phyloP scores from a whole-genome alignment of 92 coral and sea anemone species.

The Palythoa heliodiscus region DNA sequence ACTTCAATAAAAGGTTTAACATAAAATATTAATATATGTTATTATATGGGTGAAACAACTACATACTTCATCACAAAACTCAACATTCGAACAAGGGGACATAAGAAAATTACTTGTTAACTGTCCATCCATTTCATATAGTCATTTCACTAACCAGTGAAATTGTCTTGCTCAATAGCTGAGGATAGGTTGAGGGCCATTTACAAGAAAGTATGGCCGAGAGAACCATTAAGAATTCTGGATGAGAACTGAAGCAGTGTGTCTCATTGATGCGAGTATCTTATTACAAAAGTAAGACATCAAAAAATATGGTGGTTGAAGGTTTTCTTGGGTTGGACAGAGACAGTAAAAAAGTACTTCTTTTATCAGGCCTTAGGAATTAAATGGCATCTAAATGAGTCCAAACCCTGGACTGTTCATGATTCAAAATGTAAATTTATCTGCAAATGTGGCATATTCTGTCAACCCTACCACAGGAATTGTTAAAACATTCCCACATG shows the following conservation, averaged over 20 bases:
- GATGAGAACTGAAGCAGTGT: slow-evolving; percentile 18
- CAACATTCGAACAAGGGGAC: neutral
- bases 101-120: neutral
- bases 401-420: slow-evolving; percentile 34
- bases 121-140: neutral
- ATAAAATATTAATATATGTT: neutral
- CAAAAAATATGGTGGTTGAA: slow-evolving; percentile 3
- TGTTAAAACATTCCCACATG: slow-evolving; percentile 24
- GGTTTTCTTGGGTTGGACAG: slow-evolving; percentile 22
- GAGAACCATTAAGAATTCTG: slow-evolving; percentile 15
- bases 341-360: slow-evolving; percentile 15
- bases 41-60: slow-evolving; percentile 3
- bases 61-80: neutral
- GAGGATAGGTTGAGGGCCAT: slow-evolving; percentile 21
- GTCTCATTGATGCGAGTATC: slow-evolving; percentile 15
- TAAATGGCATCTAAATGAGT: slow-evolving; percentile 16
- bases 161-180: slow-evolving; percentile 7
- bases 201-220: slow-evolving; percentile 13
- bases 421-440: slow-evolving; percentile 39
- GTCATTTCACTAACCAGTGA: neutral
- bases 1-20: slow-evolving; percentile 1
- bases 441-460: slow-evolving; percentile 27
- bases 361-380: slow-evolving; percentile 15
- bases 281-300: slow-evolving; percentile 7
- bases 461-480: slow-evolving; percentile 9